A percentile compares a stretch with the other conserved stretches of the same genome.
phyloP scores from a whole-genome alignment of 2,797 vertebrate genomes.

The Nyctibius grandis region DNA sequence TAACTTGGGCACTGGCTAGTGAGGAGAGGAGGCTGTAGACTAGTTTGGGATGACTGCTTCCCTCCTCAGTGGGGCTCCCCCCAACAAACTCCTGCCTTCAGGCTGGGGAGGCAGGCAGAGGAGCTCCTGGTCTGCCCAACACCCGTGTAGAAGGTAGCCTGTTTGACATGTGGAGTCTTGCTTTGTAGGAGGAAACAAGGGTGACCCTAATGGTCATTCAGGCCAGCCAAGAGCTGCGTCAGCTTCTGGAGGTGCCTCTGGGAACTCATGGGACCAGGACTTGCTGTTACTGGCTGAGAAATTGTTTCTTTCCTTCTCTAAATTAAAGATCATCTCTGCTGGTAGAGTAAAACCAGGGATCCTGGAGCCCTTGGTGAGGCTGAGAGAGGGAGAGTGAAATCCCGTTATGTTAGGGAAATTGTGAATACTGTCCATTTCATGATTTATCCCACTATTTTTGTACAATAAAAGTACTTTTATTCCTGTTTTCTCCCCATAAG shows the following conservation, averaged over 20 bases:
- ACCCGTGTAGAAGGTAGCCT: fast-evolving
- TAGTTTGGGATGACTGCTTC: background rate
- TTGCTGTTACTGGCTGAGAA: background rate
- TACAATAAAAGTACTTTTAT: background rate
- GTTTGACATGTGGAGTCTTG: background rate
- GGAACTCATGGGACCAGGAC: background rate
- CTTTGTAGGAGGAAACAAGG: background rate
- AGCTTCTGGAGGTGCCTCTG: background rate
- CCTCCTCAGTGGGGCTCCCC: background rate
- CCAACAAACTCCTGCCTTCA: too few species aligned
- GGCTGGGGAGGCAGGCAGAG: background rate
- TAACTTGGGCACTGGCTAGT: background rate
- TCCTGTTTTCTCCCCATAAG: background rate
- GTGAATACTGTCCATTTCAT: background rate
- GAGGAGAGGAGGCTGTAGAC: background rate
- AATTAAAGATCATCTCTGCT: background rate
- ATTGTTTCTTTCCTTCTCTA: background rate
- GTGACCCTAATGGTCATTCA: background rate
- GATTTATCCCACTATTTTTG: background rate
- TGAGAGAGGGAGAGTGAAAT: background rate
- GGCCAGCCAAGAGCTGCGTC: background rate
- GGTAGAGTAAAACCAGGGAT: background rate
- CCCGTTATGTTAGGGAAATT: background rate
- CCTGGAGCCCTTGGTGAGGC: background rate
- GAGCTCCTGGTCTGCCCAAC: background rate